Conservation (phyloP, 2,113 vertebrate genomes). For the Nothocercus nigrocapillus region DNA sequence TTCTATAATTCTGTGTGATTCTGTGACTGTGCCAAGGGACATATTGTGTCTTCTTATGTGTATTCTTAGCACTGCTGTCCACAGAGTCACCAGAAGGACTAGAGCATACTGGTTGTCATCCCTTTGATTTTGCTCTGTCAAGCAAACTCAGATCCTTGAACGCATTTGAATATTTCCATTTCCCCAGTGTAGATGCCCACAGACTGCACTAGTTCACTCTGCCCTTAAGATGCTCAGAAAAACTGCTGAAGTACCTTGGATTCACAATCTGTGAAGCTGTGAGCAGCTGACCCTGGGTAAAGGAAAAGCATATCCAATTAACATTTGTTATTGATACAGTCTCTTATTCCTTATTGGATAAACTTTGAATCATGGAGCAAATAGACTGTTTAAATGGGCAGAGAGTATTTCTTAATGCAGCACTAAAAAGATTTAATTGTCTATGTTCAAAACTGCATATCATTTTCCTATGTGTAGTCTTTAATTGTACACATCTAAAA, state of each 20-base stretch:
- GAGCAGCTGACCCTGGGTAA: fast-evolving
- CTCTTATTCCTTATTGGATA: neutral
- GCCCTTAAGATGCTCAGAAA: neutral
- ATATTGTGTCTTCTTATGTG: too few relatives aligned
- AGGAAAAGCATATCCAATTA: neutral
- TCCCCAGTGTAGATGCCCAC: neutral
- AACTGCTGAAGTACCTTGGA: neutral
- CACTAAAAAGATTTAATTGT: neutral
- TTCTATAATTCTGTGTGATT: too few relatives aligned
- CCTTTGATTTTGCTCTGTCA: neutral
- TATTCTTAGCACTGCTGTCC: neutral
- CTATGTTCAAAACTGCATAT: neutral
- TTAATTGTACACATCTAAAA: neutral
- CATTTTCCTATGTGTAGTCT: neutral
- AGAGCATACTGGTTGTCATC: neutral
- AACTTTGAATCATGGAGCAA: neutral
- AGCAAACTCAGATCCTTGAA: neutral
- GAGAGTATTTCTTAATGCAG: neutral
- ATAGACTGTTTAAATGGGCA: neutral
- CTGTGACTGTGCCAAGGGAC: too few relatives aligned
- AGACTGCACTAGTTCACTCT: neutral
- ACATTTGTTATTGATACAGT: neutral
- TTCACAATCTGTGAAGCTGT: neutral
- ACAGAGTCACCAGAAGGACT: neutral
- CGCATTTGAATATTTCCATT: neutral